Evolutionary conservation across 2,113 vertebrate genomes (phyloP).

Genomic region (Halcyon malimbica): DNA sequence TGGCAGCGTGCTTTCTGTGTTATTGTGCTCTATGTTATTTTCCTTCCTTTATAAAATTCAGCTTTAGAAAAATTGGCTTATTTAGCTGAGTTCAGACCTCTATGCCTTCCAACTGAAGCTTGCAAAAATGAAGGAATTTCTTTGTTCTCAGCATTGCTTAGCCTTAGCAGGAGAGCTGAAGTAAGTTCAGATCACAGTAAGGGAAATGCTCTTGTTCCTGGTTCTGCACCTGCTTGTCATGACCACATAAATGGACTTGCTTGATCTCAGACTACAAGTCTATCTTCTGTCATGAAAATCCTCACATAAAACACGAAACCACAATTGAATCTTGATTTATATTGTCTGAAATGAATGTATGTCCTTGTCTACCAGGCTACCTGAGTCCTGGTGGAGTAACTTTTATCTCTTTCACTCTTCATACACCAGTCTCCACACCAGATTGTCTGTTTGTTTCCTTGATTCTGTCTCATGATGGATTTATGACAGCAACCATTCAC

Average conservation of each 20-base stretch:
- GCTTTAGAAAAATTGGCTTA: background rate
- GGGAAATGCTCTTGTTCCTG: background rate
- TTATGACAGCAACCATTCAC: background rate
- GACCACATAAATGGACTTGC: background rate
- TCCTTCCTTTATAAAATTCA: background rate
- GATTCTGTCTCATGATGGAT: background rate
- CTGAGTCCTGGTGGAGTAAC: background rate
- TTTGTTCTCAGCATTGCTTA: slow-evolving; percentile 3
- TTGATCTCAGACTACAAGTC: background rate
- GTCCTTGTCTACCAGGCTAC: background rate
- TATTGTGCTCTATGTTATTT: background rate
- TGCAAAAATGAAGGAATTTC: background rate
- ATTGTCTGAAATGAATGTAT: background rate
- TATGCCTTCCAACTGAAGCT: background rate
- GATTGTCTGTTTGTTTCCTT: background rate
- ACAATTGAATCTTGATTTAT: background rate
- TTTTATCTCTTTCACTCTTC: background rate
- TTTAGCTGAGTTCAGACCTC: background rate
- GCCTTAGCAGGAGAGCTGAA: background rate
- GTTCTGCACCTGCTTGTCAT: background rate
- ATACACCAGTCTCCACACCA: background rate
- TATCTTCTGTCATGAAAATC: background rate
- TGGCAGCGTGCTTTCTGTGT: background rate
- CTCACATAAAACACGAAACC: background rate
- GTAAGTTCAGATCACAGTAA: background rate